These are phyloP conservation scores for Gymnosoma rotundatum DNA, from an alignment of 2,888 invertebrate species.

Conservation along the genomic window DNA sequence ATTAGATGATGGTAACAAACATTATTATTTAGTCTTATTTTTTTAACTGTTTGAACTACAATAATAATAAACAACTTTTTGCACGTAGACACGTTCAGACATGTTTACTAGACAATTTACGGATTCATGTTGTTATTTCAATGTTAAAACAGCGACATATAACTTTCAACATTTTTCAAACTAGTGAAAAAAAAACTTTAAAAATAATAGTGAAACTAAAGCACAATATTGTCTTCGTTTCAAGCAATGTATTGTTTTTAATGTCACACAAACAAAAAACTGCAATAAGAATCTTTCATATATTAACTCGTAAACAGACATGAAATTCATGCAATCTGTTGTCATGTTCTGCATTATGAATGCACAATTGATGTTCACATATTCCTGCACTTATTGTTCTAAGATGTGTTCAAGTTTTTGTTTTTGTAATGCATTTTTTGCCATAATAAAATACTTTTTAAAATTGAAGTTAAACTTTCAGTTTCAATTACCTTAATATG, in stretches of 20 bases:
- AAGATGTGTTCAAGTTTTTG: slow-evolving; percentile 12
- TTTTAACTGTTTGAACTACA: slow-evolving; percentile 3
- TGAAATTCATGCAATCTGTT: slow-evolving; percentile 39
- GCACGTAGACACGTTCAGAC: slow-evolving; percentile 40
- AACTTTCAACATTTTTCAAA: slow-evolving; percentile 64
- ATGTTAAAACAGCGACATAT: slow-evolving; percentile 63
- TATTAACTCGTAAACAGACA: background rate
- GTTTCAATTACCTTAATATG: slow-evolving; percentile 64
- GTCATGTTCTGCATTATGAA: slow-evolving; percentile 64
- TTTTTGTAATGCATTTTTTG: background rate
- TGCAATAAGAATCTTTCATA: slow-evolving; percentile 33
- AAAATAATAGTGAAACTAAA: slow-evolving; percentile 12
- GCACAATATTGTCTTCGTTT: slow-evolving; percentile 18
- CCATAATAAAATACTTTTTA: slow-evolving; percentile 35
- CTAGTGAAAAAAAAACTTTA: background rate
- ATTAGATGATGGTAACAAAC: slow-evolving; percentile 35
- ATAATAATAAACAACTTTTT: slow-evolving; percentile 17
- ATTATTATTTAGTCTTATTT: slow-evolving; percentile 10
- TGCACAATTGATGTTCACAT: slow-evolving; percentile 63
- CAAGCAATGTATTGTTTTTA: slow-evolving; percentile 54
- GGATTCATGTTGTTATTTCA: slow-evolving; percentile 69
- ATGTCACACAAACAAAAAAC: slow-evolving; percentile 56
- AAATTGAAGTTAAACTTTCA: slow-evolving; percentile 68
- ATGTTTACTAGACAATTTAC: slow-evolving; percentile 63
- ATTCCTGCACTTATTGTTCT: slow-evolving; percentile 40